phyloP scores from a whole-genome alignment of 2,113 vertebrate species.

The Herpailurus yagouaroundi region DNA sequence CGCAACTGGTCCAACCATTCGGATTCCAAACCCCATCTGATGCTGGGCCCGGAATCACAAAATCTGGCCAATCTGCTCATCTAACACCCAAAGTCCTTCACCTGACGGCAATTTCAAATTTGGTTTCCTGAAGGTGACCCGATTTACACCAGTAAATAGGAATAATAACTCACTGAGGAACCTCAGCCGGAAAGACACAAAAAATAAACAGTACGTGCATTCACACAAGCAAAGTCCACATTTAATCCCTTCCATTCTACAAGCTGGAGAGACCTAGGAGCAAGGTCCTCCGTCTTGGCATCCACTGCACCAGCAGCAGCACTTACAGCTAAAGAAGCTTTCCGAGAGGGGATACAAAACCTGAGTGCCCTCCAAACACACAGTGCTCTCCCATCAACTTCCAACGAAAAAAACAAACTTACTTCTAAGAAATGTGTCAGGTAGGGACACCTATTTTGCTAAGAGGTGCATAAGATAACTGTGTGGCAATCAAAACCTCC shows the following conservation, averaged over 20 bases:
- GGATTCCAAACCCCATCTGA: conserved; percentile 54
- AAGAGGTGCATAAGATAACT: neutral
- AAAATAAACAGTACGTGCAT: neutral
- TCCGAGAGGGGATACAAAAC: neutral
- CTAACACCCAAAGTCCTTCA: conserved; percentile 18
- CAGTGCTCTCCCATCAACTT: neutral
- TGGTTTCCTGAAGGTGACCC: neutral
- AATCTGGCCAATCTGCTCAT: conserved; percentile 23
- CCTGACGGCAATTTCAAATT: conserved; percentile 11
- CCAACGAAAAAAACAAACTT: neutral
- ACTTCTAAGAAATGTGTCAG: neutral
- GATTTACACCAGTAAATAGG: neutral
- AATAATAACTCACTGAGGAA: neutral
- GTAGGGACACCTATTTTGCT: neutral
- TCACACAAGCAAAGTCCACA: neutral
- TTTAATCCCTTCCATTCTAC: neutral
- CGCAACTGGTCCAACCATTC: conserved; percentile 55
- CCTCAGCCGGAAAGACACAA: neutral
- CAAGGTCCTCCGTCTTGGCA: neutral
- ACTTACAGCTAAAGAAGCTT: neutral
- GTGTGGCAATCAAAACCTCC: neutral
- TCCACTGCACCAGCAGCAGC: neutral
- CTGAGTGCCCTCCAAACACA: neutral
- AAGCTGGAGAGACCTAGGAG: neutral
- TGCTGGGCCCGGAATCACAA: conserved; percentile 16